A percentile compares a stretch with the other conserved stretches of the same genome.
Evolutionary conservation across 1,140 invertebrate genomes (phyloP).

Genomic region (Lasaia peninsularis): DNA sequence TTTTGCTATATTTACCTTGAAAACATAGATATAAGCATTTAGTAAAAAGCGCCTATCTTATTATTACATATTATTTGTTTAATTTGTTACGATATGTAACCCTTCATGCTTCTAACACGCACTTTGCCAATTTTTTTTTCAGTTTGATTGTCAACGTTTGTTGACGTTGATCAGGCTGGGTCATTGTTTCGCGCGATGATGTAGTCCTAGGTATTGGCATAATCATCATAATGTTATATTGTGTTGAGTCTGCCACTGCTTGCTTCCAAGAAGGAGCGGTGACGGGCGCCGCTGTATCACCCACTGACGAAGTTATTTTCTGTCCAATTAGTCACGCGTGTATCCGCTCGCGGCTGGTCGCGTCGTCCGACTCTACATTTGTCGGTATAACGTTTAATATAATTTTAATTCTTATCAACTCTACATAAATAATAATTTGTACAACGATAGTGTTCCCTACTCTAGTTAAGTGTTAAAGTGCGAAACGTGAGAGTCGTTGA

Average conservation of each 20-base stretch:
- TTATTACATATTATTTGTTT: too few species aligned
- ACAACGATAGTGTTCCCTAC: too few species aligned
- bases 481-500: not conserved
- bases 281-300: constrained; percentile 63
- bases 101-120: too few species aligned
- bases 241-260: constrained; percentile 43
- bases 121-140: too few species aligned
- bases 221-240: constrained; percentile 16
- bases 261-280: constrained; percentile 64
- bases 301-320: constrained; percentile 72
- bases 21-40: too few species aligned
- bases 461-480: not conserved
- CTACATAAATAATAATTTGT: not conserved
- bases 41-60: too few species aligned
- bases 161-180: not conserved
- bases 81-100: too few species aligned
- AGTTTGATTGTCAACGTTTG: not conserved
- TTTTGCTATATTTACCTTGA: too few species aligned
- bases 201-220: not conserved
- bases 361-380: constrained; percentile 25
- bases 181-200: not conserved
- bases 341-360: constrained; percentile 57
- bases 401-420: not conserved
- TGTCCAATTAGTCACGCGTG: constrained; percentile 71
- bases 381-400: constrained; percentile 8